Conservation (phyloP, 2,113 vertebrate species). For the Semicossyphus pulcher region DNA sequence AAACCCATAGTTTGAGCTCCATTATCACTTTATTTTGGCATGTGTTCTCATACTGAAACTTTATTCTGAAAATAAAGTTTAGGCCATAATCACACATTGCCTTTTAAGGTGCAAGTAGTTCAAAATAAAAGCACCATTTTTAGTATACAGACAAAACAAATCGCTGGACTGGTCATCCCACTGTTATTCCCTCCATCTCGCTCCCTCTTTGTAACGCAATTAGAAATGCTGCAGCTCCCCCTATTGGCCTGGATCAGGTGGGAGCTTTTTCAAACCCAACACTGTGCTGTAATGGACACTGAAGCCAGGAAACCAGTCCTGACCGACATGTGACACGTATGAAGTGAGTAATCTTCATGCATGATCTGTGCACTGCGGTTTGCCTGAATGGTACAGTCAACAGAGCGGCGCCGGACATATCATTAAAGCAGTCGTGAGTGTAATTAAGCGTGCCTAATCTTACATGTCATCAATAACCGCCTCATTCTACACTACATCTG, state of each 20-base stretch:
- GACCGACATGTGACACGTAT: constrained; percentile 49
- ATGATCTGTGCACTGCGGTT: constrained; percentile 49
- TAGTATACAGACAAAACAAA: constrained; percentile 21
- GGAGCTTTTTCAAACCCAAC: constrained; percentile 27
- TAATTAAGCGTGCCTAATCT: constrained; percentile 75
- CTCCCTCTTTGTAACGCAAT: constrained; percentile 6
- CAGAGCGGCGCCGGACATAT: constrained; percentile 39
- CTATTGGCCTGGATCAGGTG: constrained; percentile 64
- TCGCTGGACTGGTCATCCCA: constrained; percentile 7
- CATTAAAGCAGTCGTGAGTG: constrained; percentile 61
- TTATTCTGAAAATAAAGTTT: constrained; percentile 1
- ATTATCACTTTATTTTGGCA: constrained; percentile 5
- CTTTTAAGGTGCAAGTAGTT: constrained; percentile 42
- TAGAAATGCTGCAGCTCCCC: constrained; percentile 80
- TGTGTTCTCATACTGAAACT: constrained; percentile 4
- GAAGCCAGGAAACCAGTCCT: constrained; percentile 38
- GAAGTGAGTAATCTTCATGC: constrained; percentile 43
- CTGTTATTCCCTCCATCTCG: not conserved
- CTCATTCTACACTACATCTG: constrained; percentile 52
- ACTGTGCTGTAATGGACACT: constrained; percentile 46
- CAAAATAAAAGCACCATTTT: constrained; percentile 25
- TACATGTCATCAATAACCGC: constrained; percentile 71
- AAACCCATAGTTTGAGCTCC: constrained; percentile 27
- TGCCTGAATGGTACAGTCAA: constrained; percentile 49
- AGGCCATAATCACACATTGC: constrained; percentile 15